Percentiles rank a stretch among this genome's conserved stretches.
These are phyloP conservation scores for Cyanoliseus patagonus DNA, from an alignment of 2,113 vertebrate genomes.

Conservation along the genomic window DNA sequence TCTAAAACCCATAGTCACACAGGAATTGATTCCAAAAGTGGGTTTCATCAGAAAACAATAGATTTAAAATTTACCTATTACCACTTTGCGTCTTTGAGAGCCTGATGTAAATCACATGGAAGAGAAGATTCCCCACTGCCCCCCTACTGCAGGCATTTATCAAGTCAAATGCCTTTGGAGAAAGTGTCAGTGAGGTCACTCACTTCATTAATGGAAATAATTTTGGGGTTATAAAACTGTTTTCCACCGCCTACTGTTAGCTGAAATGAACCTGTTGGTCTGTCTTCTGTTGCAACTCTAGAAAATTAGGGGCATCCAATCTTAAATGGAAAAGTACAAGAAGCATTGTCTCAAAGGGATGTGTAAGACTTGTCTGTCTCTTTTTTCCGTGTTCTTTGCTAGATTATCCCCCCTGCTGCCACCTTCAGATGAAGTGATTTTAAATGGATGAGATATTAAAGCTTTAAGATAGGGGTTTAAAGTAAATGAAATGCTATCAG, in stretches of 20 bases:
- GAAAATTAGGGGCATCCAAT: neutral
- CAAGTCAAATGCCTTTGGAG: neutral
- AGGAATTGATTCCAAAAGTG: neutral
- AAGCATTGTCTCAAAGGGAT: slow-evolving; percentile 22
- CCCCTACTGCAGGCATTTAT: neutral
- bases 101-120: neutral
- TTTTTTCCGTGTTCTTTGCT: neutral
- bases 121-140: neutral
- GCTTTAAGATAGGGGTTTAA: slow-evolving; percentile 20
- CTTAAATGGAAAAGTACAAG: neutral
- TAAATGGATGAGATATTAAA: slow-evolving; percentile 26
- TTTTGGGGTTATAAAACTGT: neutral
- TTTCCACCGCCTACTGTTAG: neutral
- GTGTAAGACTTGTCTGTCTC: neutral
- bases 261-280: neutral
- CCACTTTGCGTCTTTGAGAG: neutral
- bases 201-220: neutral
- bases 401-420: slow-evolving; percentile 17
- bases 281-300: neutral
- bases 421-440: slow-evolving; percentile 32
- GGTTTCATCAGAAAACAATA: neutral
- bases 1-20: neutral
- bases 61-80: neutral
- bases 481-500: slow-evolving; percentile 49
- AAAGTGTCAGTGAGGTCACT: neutral